phyloP scores from a whole-genome alignment of 2,797 vertebrate species.

The Meriones psammophilus region DNA sequence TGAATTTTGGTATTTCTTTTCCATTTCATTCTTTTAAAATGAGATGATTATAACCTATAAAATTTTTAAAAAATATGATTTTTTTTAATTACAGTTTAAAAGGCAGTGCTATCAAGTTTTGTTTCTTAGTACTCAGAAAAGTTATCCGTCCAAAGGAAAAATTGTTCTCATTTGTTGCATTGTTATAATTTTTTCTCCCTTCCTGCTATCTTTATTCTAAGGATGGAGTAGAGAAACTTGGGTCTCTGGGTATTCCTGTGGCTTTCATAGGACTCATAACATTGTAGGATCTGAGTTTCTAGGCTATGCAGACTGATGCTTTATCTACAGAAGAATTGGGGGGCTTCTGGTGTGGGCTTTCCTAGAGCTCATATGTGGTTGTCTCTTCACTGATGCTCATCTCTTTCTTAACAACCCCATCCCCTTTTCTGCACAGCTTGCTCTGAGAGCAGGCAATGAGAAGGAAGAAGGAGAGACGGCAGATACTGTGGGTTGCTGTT shows the following conservation, averaged over 20 bases:
- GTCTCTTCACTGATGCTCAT: not conserved
- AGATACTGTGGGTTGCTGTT: constrained; percentile 98
- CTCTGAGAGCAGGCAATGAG: constrained; percentile 97
- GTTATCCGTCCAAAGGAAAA: not conserved
- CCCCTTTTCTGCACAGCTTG: constrained; percentile 89
- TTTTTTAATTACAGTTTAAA: not conserved
- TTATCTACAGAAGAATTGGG: not conserved
- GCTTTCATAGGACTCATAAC: not conserved
- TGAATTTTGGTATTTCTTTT: constrained; percentile 27
- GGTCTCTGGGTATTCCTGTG: not conserved
- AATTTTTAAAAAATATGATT: not conserved
- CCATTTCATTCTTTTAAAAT: constrained; percentile 21
- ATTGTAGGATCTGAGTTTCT: not conserved
- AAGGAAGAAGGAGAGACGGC: constrained; percentile 98
- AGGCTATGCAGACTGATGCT: not conserved
- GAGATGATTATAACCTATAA: constrained; percentile 9
- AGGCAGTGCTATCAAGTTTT: not conserved
- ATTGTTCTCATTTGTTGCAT: not conserved
- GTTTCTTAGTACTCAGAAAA: not conserved
- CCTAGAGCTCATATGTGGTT: not conserved
- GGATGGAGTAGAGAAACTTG: not conserved
- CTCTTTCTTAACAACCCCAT: not conserved
- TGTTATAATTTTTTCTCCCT: not conserved
- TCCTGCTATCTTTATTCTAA: constrained; percentile 17
- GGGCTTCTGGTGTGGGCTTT: constrained; percentile 49